phyloP scores from a whole-genome alignment of 2,113 vertebrate species.

The Falco punctatus region DNA sequence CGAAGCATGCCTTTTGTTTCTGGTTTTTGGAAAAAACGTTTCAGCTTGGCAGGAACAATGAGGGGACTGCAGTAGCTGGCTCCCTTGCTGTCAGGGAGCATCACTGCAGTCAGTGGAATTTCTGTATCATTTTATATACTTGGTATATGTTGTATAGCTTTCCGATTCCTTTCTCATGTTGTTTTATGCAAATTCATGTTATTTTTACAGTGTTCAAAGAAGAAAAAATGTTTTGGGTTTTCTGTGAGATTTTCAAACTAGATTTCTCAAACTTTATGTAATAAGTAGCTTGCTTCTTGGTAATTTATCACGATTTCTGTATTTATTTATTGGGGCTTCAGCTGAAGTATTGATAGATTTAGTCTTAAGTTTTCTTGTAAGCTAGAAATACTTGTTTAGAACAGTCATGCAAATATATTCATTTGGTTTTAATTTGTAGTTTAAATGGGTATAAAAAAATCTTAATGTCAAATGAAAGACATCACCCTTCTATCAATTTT shows the following conservation, averaged over 20 bases:
- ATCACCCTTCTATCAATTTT: neutral
- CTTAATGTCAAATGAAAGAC: neutral
- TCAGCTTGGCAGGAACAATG: neutral
- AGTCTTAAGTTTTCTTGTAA: neutral
- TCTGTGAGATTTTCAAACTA: neutral
- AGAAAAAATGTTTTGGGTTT: neutral
- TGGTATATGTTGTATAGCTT: neutral
- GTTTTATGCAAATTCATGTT: neutral
- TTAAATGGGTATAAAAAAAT: neutral
- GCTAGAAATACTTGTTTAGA: neutral
- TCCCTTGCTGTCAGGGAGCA: neutral
- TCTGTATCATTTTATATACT: neutral
- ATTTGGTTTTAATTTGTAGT: neutral
- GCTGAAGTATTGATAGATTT: neutral
- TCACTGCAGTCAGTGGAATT: conserved; percentile 34
- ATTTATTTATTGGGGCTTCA: neutral
- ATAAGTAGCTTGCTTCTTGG: neutral
- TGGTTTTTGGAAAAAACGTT: neutral
- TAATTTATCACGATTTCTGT: neutral
- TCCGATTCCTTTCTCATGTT: neutral
- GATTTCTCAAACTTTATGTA: neutral
- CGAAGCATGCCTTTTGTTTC: neutral
- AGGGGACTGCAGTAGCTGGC: conserved; percentile 33
- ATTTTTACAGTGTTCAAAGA: neutral
- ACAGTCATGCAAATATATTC: neutral